A percentile compares a stretch with the other conserved stretches of the same genome.
Evolutionary conservation across 2,888 invertebrate species (phyloP).

Genomic region (Dolomedes plantarius): DNA sequence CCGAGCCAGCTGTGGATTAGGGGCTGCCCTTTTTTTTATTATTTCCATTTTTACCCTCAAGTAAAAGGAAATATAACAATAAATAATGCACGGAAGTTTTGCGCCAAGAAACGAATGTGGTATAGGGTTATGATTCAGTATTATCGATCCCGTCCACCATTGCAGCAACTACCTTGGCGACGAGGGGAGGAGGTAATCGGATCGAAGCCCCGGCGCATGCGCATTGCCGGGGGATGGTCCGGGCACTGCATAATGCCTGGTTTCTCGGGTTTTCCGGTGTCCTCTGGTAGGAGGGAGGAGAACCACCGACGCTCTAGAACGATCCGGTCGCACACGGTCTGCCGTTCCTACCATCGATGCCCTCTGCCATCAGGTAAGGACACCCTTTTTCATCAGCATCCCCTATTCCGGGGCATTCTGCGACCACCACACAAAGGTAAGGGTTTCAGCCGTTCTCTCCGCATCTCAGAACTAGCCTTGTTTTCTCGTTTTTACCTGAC

Average conservation of each 20-base stretch:
- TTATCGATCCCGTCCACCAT: conserved; percentile 53
- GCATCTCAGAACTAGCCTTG: neutral
- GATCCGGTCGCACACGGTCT: conserved; percentile 58
- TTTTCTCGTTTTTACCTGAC: neutral
- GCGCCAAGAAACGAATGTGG: conserved; percentile 15
- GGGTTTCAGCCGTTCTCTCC: neutral
- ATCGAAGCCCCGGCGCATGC: conserved; percentile 65
- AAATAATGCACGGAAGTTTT: conserved; percentile 24
- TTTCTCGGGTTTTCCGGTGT: conserved; percentile 70
- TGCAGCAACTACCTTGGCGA: conserved; percentile 59
- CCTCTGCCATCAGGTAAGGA: conserved; percentile 58
- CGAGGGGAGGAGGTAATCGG: conserved; percentile 52
- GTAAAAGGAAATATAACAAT: conserved; percentile 12
- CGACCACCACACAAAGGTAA: conserved; percentile 10
- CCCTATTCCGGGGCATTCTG: neutral
- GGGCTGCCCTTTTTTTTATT: neutral
- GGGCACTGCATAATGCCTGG: conserved; percentile 71
- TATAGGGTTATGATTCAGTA: conserved; percentile 58
- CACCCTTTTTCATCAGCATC: conserved; percentile 11
- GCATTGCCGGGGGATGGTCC: conserved; percentile 43
- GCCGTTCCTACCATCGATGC: conserved; percentile 35
- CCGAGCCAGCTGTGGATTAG: neutral
- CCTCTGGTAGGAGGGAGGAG: conserved; percentile 63
- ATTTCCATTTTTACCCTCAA: neutral
- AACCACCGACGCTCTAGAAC: conserved; percentile 50